Conservation (phyloP, 2,113 vertebrate species). For the Gymnorhina tibicen region DNA sequence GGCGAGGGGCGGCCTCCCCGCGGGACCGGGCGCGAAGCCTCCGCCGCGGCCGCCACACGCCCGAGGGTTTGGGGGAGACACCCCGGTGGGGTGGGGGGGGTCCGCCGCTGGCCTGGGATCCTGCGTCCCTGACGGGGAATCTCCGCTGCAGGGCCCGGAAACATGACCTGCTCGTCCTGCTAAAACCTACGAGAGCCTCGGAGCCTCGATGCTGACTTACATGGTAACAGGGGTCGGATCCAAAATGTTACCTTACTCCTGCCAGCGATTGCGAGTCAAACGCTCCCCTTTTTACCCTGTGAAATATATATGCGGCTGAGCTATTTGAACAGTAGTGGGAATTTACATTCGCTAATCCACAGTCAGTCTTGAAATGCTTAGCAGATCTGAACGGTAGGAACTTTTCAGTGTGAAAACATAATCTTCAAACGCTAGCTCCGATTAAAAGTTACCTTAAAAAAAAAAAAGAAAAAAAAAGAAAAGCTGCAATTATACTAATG, state of each 20-base stretch:
- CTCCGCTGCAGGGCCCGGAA: neutral
- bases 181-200: neutral
- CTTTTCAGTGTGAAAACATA: neutral
- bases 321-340: conserved; percentile 42
- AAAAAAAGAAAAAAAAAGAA: neutral
- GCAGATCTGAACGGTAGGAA: neutral
- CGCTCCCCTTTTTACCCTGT: neutral
- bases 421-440: neutral
- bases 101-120: neutral
- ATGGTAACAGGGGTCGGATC: neutral
- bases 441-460: neutral
- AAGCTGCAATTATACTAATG: neutral
- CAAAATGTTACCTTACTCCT: conserved; percentile 33
- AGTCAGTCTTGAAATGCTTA: neutral
- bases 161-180: neutral
- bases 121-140: accelerated
- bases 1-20: neutral
- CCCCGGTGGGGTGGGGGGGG: accelerated
- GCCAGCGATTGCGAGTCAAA: neutral
- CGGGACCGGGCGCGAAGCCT: neutral
- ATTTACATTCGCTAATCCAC: conserved; percentile 31
- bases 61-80: no score
- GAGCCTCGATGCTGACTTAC: neutral
- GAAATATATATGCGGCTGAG: neutral
- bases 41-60: neutral